These are phyloP conservation scores for Agrotis clavis DNA, from an alignment of 2,888 invertebrate species.

Conservation along the genomic window DNA sequence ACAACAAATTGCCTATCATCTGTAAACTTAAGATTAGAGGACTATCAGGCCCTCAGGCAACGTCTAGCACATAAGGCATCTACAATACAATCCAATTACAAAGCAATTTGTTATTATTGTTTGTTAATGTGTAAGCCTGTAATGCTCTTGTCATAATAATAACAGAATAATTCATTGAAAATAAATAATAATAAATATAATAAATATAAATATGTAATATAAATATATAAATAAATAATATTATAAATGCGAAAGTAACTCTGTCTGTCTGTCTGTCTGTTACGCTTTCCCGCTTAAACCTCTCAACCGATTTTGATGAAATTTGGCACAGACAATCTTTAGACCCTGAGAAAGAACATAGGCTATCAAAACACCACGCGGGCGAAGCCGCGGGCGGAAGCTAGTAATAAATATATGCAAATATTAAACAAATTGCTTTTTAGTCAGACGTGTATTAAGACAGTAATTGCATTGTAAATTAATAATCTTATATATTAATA, in stretches of 20 bases:
- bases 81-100: slow-evolving; percentile 63
- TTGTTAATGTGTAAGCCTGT: slow-evolving; percentile 61
- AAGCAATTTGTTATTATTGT: slow-evolving; percentile 63
- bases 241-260: too few relatives aligned
- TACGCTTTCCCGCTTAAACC: too few relatives aligned
- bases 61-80: slow-evolving; percentile 23
- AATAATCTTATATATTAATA: slow-evolving; percentile 11
- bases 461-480: slow-evolving; percentile 21
- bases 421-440: slow-evolving; percentile 25
- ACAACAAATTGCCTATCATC: slow-evolving; percentile 44
- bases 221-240: too few relatives aligned
- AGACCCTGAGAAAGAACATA: too few relatives aligned
- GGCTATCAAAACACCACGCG: too few relatives aligned
- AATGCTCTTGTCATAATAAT: slow-evolving; percentile 39
- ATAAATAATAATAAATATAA: slow-evolving; percentile 33
- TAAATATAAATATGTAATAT: too few relatives aligned
- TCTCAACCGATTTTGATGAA: too few relatives aligned
- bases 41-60: slow-evolving; percentile 39
- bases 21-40: slow-evolving; percentile 40
- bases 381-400: too few relatives aligned
- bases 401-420: slow-evolving; percentile 24
- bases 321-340: too few relatives aligned
- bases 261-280: too few relatives aligned
- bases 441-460: slow-evolving; percentile 25
- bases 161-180: slow-evolving; percentile 51